Conservation (phyloP, 1,140 invertebrate genomes). For the Psix sp. region DNA sequence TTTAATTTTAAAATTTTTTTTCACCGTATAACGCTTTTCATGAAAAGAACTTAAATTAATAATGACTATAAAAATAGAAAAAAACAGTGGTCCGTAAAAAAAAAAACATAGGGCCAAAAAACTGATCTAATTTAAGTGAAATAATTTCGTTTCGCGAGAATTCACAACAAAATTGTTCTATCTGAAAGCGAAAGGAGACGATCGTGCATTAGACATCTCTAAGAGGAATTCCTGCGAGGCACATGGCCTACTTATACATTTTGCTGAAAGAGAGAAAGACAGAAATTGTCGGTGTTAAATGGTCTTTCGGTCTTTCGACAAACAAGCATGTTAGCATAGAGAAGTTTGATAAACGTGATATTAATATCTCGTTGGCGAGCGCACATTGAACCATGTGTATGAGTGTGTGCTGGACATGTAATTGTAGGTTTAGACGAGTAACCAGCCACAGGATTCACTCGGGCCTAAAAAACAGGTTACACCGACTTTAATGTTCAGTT, state of each 20-base stretch:
- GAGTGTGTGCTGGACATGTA: neutral
- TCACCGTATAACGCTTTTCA: too few species aligned
- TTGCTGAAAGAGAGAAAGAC: neutral
- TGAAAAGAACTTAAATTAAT: too few species aligned
- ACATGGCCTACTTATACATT: conserved; percentile 18
- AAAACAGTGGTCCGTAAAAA: conserved; percentile 31
- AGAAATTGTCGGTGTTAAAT: conserved; percentile 9
- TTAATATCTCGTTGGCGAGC: conserved; percentile 15
- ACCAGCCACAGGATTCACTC: too few species aligned
- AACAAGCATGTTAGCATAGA: conserved; percentile 9
- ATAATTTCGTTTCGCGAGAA: conserved; percentile 29
- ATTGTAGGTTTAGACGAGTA: neutral
- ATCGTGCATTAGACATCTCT: conserved; percentile 18
- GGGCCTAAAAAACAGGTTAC: too few species aligned
- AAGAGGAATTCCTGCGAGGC: conserved; percentile 14
- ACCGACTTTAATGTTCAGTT: conserved; percentile 1
- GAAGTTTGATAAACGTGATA: conserved; percentile 37
- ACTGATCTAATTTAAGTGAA: conserved; percentile 34
- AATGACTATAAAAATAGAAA: too few species aligned
- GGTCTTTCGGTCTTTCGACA: neutral
- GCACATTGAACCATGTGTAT: conserved; percentile 1
- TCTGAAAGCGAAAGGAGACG: conserved; percentile 21
- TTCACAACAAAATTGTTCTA: conserved; percentile 40
- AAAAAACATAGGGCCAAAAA: conserved; percentile 17
- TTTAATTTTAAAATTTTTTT: too few species aligned